These are phyloP conservation scores for Australoheros scitulus DNA, from an alignment of 2,113 vertebrate species.

Conservation along the genomic window DNA sequence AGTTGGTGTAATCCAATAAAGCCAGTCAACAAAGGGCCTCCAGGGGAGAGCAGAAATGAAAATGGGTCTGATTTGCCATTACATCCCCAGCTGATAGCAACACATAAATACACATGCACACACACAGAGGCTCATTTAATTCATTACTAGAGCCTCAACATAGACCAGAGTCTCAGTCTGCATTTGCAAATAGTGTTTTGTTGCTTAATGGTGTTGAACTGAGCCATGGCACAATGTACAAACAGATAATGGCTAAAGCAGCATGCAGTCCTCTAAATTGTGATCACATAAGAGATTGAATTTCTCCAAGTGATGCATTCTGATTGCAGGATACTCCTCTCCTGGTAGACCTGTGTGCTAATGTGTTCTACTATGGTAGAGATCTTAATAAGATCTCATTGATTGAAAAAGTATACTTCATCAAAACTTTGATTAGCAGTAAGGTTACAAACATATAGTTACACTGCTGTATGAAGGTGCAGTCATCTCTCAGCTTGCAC, in stretches of 20 bases:
- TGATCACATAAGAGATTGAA: slow-evolving; percentile 39
- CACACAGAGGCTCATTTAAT: slow-evolving; percentile 26
- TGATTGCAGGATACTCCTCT: slow-evolving; percentile 18
- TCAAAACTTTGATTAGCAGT: neutral
- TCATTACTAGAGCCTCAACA: slow-evolving; percentile 36
- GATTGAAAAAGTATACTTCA: neutral
- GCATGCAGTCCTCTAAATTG: slow-evolving; percentile 32
- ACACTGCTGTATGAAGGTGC: neutral
- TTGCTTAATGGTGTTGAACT: slow-evolving; percentile 63
- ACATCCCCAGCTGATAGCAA: slow-evolving; percentile 25
- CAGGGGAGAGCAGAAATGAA: slow-evolving; percentile 30
- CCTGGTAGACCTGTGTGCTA: neutral
- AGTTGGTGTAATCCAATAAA: slow-evolving; percentile 50
- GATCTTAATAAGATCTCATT: neutral
- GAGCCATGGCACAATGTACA: slow-evolving; percentile 27
- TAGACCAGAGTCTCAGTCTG: slow-evolving; percentile 14
- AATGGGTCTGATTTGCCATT: slow-evolving; percentile 46
- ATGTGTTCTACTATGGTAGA: neutral
- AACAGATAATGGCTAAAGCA: slow-evolving; percentile 52
- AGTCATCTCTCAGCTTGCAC: neutral
- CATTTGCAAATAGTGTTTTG: slow-evolving; percentile 28
- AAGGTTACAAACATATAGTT: neutral
- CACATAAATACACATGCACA: neutral
- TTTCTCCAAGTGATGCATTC: slow-evolving; percentile 9
- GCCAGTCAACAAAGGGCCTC: slow-evolving; percentile 35